These are phyloP conservation scores for Xiphorhynchus elegans DNA, from an alignment of 2,113 vertebrate genomes.

Conservation along the genomic window DNA sequence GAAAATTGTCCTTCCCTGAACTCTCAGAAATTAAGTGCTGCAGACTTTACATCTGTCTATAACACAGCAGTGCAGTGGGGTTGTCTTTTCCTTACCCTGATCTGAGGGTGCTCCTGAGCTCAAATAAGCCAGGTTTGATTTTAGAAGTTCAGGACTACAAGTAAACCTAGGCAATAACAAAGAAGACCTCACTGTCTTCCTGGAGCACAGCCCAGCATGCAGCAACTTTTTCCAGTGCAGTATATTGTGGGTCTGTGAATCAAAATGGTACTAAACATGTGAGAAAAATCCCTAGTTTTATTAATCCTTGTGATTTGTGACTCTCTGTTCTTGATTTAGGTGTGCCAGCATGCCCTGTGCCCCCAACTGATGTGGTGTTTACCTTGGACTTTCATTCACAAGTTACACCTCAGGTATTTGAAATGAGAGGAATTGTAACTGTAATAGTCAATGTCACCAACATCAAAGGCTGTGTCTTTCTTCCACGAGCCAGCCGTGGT, in stretches of 20 bases:
- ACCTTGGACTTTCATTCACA: constrained; percentile 53
- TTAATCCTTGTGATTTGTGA: not conserved
- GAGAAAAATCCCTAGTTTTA: not conserved
- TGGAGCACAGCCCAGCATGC: not conserved
- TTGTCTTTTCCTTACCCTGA: not conserved
- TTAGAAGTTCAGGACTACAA: not conserved
- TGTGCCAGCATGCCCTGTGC: not conserved
- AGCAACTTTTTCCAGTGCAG: not conserved
- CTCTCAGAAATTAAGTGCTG: not conserved
- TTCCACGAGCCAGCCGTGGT: not conserved
- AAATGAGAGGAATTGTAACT: constrained; percentile 38
- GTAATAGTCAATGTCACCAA: not conserved
- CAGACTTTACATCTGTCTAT: not conserved
- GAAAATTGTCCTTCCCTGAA: not conserved
- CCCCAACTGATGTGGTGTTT: constrained; percentile 64
- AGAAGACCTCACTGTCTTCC: not conserved
- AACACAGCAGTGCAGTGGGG: fast-evolving
- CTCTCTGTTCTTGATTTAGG: constrained; percentile 13
- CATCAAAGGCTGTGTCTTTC: constrained; percentile 52
- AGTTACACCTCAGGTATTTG: constrained; percentile 4
- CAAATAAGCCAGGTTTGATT: not conserved
- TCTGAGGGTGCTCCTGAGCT: not conserved
- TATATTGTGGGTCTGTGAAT: not conserved
- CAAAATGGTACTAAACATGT: not conserved
- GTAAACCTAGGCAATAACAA: not conserved